Conservation (phyloP, 2,113 vertebrate genomes). For the Hydrolagus affinis region DNA sequence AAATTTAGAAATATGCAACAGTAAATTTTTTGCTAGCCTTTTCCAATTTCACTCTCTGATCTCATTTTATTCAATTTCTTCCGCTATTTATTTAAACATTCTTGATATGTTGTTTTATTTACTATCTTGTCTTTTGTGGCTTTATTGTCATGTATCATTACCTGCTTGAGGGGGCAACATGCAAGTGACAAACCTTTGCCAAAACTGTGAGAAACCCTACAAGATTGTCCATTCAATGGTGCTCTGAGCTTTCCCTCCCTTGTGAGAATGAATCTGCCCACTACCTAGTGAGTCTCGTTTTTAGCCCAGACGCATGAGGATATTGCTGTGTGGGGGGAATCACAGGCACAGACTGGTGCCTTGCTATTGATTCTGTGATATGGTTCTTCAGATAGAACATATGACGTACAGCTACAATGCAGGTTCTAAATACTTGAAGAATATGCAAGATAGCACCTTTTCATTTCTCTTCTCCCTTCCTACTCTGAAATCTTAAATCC, state of each 20-base stretch:
- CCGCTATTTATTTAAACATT: not conserved
- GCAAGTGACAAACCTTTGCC: not conserved
- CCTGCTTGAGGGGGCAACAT: slow-evolving; percentile 15
- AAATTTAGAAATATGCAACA: not conserved
- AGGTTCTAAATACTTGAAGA: not conserved
- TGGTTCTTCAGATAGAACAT: not conserved
- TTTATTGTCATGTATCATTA: not conserved
- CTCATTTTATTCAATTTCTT: not conserved
- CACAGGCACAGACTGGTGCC: not conserved
- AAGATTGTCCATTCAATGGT: not conserved
- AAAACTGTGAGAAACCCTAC: not conserved
- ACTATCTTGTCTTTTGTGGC: not conserved
- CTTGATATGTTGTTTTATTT: not conserved
- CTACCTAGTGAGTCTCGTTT: not conserved
- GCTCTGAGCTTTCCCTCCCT: not conserved
- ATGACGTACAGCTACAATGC: too few relatives aligned
- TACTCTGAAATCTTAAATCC: too few relatives aligned
- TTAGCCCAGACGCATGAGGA: not conserved
- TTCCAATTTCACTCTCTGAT: not conserved
- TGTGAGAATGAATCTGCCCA: too few relatives aligned
- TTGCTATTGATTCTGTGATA: not conserved
- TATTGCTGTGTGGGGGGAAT: not conserved
- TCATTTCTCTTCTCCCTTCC: too few relatives aligned
- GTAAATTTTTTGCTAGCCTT: not conserved
- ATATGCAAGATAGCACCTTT: not conserved